Base-by-base conservation (phyloP, 2,888 invertebrate genomes). In the Oxycera nigricornis region DNA sequence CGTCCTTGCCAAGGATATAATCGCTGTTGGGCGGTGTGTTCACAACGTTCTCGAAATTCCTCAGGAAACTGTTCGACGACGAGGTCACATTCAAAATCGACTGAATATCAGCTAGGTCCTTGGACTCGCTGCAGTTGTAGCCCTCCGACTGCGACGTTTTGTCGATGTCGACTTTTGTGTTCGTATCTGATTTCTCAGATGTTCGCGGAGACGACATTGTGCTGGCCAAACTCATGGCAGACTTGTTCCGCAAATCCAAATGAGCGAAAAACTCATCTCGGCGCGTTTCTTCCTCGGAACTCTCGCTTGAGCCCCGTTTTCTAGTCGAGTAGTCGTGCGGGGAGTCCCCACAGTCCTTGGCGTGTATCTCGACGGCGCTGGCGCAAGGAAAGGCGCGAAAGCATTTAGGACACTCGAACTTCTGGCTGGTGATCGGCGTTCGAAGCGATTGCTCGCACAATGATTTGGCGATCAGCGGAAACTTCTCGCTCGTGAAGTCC, bases 81-180 rank as follows among this genome's bases (percentile, higher is more conserved):
- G 92, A 91, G 31, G 94, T 92, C 78, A 94, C 91, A 24, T 91
- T 91, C 72, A 94, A 87, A 77, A 95, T 94, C 30, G 94, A 92
- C 82, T 92, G 93, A 77, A 95, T 94, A 81, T 95, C 95, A 57
- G 95, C 95, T 77, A 95, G 87, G 80, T 95, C 95, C 82, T 91
- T 91, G 30, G 89, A 89, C 77, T 87, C 87, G 46, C 22, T 68
- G 39, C 28, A 57, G 24, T 30, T 26, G 17, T 74, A 59, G 22
- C 55, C 62, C 9, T 2, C 22, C 3, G 50, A 30, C 3, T 74
- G 62, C 6, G 73, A 73, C n/a, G 57, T 62, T 28, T 39, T 62
- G 17, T 74, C 55, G 79, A 80, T 30, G 78, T 79, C 79, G 77
- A 76, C 67, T 78, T 78, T 78, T 50, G 73, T 73, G n/a, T 31